Conservation (phyloP, 2,797 vertebrate species). For the Phataginus tricuspis region DNA sequence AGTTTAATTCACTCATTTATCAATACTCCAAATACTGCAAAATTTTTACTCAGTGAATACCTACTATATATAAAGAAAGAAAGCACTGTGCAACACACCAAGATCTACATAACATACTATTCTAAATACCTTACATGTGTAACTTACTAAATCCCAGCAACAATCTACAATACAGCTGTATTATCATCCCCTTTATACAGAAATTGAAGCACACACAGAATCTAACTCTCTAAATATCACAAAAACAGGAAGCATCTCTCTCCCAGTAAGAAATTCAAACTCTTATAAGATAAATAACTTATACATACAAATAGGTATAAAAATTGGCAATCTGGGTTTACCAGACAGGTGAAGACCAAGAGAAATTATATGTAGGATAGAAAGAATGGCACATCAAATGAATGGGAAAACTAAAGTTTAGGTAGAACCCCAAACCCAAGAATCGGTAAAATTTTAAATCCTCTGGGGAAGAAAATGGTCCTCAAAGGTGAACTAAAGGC, state of each 20-base stretch:
- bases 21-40: neutral
- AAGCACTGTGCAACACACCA: neutral
- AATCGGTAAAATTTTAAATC: neutral
- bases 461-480: neutral
- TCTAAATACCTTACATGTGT: neutral
- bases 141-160: conserved; percentile 18
- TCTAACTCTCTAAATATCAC: conserved; percentile 5
- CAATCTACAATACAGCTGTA: neutral
- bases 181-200: neutral
- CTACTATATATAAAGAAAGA: conserved; percentile 35
- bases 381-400: neutral
- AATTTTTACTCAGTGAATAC: conserved; percentile 20
- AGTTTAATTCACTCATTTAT: conserved; percentile 37
- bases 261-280: neutral
- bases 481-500: neutral
- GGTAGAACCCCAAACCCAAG: neutral
- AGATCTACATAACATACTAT: neutral
- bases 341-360: neutral
- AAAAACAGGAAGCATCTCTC: neutral
- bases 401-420: neutral
- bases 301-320: conserved; percentile 11
- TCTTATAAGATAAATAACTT: neutral
- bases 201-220: neutral
- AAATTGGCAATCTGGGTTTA: neutral
- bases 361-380: conserved; percentile 14